A percentile compares a stretch with the other conserved stretches of the same genome.
Conservation (phyloP, 2,113 vertebrate genomes). For the Motacilla tschutschensis region DNA sequence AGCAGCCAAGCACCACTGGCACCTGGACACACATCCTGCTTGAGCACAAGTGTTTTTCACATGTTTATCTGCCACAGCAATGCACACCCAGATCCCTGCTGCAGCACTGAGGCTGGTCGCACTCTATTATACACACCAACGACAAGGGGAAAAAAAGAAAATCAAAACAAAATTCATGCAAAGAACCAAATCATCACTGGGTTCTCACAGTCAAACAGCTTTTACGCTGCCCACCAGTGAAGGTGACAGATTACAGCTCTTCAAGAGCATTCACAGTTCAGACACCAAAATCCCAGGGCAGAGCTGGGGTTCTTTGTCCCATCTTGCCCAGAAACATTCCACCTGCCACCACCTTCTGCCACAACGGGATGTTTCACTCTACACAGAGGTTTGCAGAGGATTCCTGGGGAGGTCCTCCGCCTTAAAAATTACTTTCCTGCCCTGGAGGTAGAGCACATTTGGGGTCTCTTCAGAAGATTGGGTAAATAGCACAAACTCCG, state of each 20-base stretch:
- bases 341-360: not conserved
- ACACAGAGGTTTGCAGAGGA: not conserved
- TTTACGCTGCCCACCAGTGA: not conserved
- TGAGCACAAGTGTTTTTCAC: accelerated
- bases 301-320: not conserved
- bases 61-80: not conserved
- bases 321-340: not conserved
- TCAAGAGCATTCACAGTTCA: not conserved
- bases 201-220: not conserved
- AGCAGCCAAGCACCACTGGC: not conserved
- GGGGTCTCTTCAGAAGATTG: not conserved
- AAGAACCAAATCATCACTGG: not conserved
- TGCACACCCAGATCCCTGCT: not conserved
- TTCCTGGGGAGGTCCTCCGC: not conserved
- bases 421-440: not conserved
- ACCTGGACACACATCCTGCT: not conserved
- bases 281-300: not conserved
- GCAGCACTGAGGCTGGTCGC: not conserved
- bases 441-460: not conserved
- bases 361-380: not conserved
- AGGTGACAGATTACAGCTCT: not conserved
- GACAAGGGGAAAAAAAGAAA: not conserved
- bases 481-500: not conserved
- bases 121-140: not conserved
- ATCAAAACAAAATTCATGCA: not conserved